Base-by-base conservation (phyloP, 2,888 invertebrate species). In the Lypha dubia region DNA sequence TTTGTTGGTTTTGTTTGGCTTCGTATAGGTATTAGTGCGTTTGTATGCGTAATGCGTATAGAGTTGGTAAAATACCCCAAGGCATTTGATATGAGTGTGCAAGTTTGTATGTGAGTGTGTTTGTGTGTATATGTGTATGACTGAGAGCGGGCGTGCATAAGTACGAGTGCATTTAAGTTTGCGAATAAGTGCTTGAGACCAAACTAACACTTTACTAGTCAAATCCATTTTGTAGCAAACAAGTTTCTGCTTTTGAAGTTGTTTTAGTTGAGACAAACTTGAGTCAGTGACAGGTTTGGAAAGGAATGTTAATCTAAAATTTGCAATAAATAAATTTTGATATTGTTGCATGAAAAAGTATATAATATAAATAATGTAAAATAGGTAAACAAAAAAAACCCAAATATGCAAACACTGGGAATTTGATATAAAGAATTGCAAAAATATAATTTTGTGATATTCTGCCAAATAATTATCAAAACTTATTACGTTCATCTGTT, bases 141-240 rank as follows among this genome's bases (percentile, higher is more conserved):
- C 35, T 20, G n/a, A 51, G 24, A 60, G 24, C 28, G 67, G 80
- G 60, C 81, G 79, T 79, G 74, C 74, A 53, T 51, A 68, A 67
- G 74, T 60, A 35, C 20, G 35, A 32, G 22, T 74, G 41, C 13
- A 32, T 35, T 53, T 62, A 62, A 62, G 35, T 41, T 53, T 22
- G 20, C 41, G 28, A 28, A 38, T 46, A 44, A 74, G 81, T 84
- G 77, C 68, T 56, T 74, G 80, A 76, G 70, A 76, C 71, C 76
- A 41, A 62, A 73, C 83, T 65, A 80, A 67, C 74, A 75, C 74
- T 83, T 70, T 70, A 62, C 44, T 32, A 67, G 38, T 56, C 17
- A 56, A 80, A 77, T 76, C 44, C 67, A 67, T 76, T 51, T 74
- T 74, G 60, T n/a, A 35, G 51, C 63, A 65, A 68, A 56, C 15